Evolutionary conservation across 2,888 invertebrate genomes (phyloP), one percentile per base, ranked within the genome.

Genomic region (Ceratothoa steindachneri): DNA sequence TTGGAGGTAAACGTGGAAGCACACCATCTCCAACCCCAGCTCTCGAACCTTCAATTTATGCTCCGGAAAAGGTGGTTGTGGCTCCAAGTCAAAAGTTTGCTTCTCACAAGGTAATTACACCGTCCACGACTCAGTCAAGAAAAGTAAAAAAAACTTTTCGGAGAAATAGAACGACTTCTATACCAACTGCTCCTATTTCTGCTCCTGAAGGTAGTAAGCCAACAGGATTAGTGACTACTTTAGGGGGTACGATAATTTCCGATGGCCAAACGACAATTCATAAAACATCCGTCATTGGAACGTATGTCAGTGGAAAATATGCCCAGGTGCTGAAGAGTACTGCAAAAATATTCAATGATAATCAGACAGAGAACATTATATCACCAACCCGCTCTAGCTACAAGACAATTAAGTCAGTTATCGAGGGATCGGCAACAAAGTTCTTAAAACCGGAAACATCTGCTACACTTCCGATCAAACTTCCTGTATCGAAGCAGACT

Each of bases 231-330:
- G 92, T 94, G 0, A 92, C 93, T 4, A 92, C 91, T 82, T 87
- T 93, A 69, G 93, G 92, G 60, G 94, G 93, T 27, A 93, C 92
- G 3, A 89, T 92, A 73, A 90, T 93, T 2, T 90, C 90, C 83
- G 92, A 92, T 82, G 93, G 93, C 0, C 85, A 90, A 1, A 93
- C 93, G 3, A 93, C 93, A 0, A 89, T 93, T 4, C 92, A 92
- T 83, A 93, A 93, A 85, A 93, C 93, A 0, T 92, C 91, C 83
- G 93, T 94, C n/a, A 91, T 93, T 81, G 92, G 94, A 29, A 93
- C 94, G 2, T 92, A 90, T 83, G 92, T 93, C 82, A 81, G 82
- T 67, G 93, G 92, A 52, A 93, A 93, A 85, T 93, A 94, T 84
- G 93, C 93, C 1, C 93, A 94, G 85, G 90, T 92, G 9, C 85